Base-by-base conservation (phyloP, 2,797 vertebrate genomes). In the Hafferia zeledoni region DNA sequence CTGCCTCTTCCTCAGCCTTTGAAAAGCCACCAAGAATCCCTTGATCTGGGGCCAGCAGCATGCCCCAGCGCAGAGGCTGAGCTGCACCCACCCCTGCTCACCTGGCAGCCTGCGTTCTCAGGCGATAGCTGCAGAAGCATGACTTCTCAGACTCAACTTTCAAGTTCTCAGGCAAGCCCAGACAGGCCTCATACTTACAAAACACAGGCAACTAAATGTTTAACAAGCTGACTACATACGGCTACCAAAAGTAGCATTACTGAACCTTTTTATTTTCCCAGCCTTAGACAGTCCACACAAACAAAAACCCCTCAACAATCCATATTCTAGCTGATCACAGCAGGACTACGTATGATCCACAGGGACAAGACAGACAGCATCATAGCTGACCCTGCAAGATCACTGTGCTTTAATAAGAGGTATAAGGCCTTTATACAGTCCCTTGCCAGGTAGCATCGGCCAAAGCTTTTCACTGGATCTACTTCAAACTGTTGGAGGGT, bases 111-210 rank as follows among this genome's bases (percentile, higher is more conserved):
- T 44, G 85, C 7, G n/a, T 84, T 89, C 84, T 11, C 86, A 57
- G 94, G 95, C 56, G 63, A 95, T 85, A 96, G 96, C 87, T 94
- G 92, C 94, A 92, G 90, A 95, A 96, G 87, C 94, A 96, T 35
- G 83, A 96, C 77, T 71, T 91, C 96, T 85, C 87, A 93, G 88
- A 97, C 96, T 95, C 90, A 96, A 94, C 96, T 95, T 97, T 96
- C 96, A 28, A 91, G 97, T 97, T 97, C 87, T 75, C 83, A 23
- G 93, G 90, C 97, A 96, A 72, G 96, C 53, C 70, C 6, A 3
- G 72, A 56, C 97, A 95, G 71, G 96, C 46, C 47, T 80, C 17
- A 5, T 17, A 79, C 93, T 96, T 95, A 90, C 91, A 97, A 92
- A 92, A 93, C 82, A 87, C 55, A 69, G 72, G 85, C 84, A 92